Base-by-base conservation (phyloP, 2,113 vertebrate species). In the Notiomystis cincta region DNA sequence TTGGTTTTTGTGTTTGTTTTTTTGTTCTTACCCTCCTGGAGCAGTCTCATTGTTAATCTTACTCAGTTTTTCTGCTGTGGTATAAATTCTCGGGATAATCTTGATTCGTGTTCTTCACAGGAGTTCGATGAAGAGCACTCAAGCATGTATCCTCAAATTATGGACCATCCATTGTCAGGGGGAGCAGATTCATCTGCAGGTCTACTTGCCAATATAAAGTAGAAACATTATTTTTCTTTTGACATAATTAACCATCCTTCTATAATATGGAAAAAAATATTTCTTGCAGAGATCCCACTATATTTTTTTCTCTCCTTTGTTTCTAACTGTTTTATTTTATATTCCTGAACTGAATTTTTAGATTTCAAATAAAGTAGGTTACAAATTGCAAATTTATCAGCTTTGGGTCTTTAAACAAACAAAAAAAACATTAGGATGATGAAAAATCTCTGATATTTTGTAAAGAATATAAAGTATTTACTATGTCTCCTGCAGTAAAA, bases 181-280 rank as follows among this genome's bases (percentile, higher is more conserved):
- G 17, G 22, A 84, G 40, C 20, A 93, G 48, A 91, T 84, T 79
- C 76, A 89, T 95, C 86, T 87, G 56, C 30, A 60, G 44, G 22
- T 91, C 35, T 84, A 31, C 80, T 53, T 94, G 60, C 28, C 65
- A 87, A 81, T 93, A 92, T 22, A 62, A 81, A 77, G 48, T 51
- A 60, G 67, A 91, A 94, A 51, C 20, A 79, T 64, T 90, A 45
- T 93, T 90, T 95, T 95, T 84, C 72, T 92, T 77, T 84, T 87
- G 48, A 71, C 58, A 42, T 89, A 87, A 67, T 75, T 51, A 83
- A 51, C 0, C 0, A 18, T 66, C 7, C 35, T 19, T 73, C 20
- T 60, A 16, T 37, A 78, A 56, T 25, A 61, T 6, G 9, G 19
- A 80, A 60, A 60, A 60, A 81, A 92, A 56, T 77, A 77, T 66